Conservation (phyloP, 2,113 vertebrate genomes). For the Bambusicola thoracicus region DNA sequence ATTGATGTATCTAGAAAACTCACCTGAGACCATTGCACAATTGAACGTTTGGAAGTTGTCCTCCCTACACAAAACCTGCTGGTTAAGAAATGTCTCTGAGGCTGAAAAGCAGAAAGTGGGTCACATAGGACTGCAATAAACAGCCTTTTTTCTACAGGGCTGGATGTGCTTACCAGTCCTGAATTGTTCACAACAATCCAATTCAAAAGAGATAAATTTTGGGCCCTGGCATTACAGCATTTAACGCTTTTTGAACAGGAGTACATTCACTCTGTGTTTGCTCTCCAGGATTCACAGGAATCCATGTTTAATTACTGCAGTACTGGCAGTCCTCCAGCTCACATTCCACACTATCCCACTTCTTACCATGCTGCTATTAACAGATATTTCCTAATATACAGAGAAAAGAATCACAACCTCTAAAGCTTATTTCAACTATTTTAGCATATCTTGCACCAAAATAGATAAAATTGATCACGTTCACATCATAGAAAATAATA, state of each 20-base stretch:
- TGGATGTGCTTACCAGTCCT: background rate
- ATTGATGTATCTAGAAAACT: background rate
- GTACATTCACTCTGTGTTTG: background rate
- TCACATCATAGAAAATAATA: background rate
- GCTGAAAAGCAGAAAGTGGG: background rate
- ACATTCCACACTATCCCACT: background rate
- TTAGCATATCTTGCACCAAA: background rate
- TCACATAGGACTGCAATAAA: background rate
- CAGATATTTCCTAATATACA: background rate
- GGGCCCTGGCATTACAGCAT: background rate
- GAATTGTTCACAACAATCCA: background rate
- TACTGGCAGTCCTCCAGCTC: background rate
- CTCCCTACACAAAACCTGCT: background rate
- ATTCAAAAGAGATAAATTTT: background rate
- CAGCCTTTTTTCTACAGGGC: background rate
- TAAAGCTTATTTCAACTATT: background rate
- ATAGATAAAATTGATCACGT: background rate
- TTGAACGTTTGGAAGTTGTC: background rate
- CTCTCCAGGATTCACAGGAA: background rate
- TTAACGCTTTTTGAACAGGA: background rate
- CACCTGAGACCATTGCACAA: background rate
- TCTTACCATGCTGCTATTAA: background rate
- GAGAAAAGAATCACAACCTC: background rate
- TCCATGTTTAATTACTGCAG: background rate
- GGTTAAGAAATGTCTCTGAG: background rate